phyloP scores from a whole-genome alignment of 2,797 vertebrate genomes.

The Tiaroga cobitis region DNA sequence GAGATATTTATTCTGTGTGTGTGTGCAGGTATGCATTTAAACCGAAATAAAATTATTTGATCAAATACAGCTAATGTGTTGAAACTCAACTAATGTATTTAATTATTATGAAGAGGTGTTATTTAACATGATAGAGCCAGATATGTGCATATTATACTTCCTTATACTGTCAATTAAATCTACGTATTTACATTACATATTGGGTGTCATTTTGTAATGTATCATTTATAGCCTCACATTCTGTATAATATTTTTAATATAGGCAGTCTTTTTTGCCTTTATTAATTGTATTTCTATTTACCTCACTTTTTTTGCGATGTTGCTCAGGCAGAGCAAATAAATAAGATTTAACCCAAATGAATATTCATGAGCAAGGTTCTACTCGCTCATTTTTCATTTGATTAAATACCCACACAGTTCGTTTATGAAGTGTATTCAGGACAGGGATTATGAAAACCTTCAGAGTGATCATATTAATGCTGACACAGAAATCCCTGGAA shows the following conservation, averaged over 20 bases:
- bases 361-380: constrained; percentile 49
- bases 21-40: not conserved
- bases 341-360: constrained; percentile 48
- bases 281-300: constrained; percentile 46
- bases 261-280: not conserved
- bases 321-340: constrained; percentile 35
- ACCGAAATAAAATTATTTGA: not conserved
- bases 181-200: not conserved
- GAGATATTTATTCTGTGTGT: constrained; percentile 6
- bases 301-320: constrained; percentile 27
- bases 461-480: constrained; percentile 61
- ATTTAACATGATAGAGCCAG: not conserved
- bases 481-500: constrained; percentile 40
- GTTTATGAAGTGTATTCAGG: constrained; percentile 54
- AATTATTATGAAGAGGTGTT: not conserved
- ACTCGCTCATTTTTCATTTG: constrained; percentile 44
- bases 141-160: not conserved
- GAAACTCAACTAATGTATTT: not conserved
- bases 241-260: constrained; percentile 18
- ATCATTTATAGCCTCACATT: constrained; percentile 30
- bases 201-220: constrained; percentile 18
- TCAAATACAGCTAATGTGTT: not conserved
- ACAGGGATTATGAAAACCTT: constrained; percentile 60
- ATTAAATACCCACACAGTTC: constrained; percentile 45
- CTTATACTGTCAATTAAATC: not conserved